Base-by-base conservation (phyloP, 2,797 vertebrate species). In the Helarctos malayanus region DNA sequence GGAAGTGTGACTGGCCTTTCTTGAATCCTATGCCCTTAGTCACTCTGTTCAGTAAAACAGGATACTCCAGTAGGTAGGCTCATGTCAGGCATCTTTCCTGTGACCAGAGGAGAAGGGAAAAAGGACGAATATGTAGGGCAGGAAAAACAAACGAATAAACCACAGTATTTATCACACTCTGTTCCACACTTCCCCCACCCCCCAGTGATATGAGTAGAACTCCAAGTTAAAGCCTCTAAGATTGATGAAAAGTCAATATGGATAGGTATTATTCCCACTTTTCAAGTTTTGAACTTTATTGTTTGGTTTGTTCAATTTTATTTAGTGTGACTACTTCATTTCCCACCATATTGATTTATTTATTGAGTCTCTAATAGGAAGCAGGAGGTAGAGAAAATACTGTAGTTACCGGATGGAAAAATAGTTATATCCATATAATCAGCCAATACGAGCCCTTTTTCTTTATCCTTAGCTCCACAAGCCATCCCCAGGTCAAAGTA, bases 261-360 rank as follows among this genome's bases (percentile, higher is more conserved):
- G 7, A 9, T 8, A 75, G 61, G 47, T n/a, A 61, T 75, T 41
- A 13, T 49, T 32, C 2, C 29, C 41, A 73, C 54, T 68, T 83
- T 49, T 27, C 4, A 65, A 35, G 23, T 68, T 89, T 79, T 80
- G 25, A 89, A 79, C 87, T 92, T 78, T 69, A 54, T 57, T 68
- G 47, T 73, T 89, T 19, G 79, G 49, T 49, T 56, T 47, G 52
- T 94, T 97, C 75, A n/a, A 1, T 91, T 91, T 96, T 85, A 61
- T 49, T 38, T 80, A 52, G 65, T 57, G 19, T 68, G 15, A 19
- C 38, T 81, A 32, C 21, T 63, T 93, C 49, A 82, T 89, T 93
- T 85, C 29, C 56, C 9, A 63, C 56, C 9, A 11, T 11, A 25
- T 32, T 41, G 13, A 41, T 73, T 61, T 57, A 19, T 41, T 63